phyloP scores from a whole-genome alignment of 2,797 vertebrate species.

The Sternarchorhynchus goeldii region DNA sequence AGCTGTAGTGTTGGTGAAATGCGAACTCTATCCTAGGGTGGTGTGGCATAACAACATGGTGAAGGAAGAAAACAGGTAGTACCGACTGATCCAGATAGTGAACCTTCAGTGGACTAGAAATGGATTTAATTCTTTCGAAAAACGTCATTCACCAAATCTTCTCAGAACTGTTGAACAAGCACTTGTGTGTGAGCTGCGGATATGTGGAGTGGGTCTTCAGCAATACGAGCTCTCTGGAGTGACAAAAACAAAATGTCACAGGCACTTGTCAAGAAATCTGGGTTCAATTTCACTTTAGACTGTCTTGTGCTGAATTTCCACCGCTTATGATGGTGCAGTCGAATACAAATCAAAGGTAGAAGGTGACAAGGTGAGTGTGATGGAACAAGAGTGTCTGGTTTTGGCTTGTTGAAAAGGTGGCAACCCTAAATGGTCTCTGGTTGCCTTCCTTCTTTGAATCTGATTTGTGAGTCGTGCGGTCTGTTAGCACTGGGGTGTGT shows the following conservation, averaged over 20 bases:
- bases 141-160: background rate
- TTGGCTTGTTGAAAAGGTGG: background rate
- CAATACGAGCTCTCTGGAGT: background rate
- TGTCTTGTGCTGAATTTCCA: background rate
- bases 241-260: background rate
- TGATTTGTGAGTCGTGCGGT: no score
- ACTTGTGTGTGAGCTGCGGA: background rate
- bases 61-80: background rate
- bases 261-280: constrained; percentile 14
- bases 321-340: background rate
- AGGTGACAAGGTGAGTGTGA: background rate
- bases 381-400: background rate
- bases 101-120: background rate
- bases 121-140: background rate
- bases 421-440: no score
- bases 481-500: no score
- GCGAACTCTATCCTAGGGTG: no score
- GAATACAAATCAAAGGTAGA: constrained; percentile 3
- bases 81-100: background rate
- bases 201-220: background rate
- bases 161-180: background rate
- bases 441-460: no score
- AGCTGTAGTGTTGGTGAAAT: no score
- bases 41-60: no score
- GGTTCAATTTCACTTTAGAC: background rate